Percentiles rank a stretch among this genome's conserved stretches.
Conservation (phyloP, 2,888 invertebrate species). For the Craniophora ligustri region DNA sequence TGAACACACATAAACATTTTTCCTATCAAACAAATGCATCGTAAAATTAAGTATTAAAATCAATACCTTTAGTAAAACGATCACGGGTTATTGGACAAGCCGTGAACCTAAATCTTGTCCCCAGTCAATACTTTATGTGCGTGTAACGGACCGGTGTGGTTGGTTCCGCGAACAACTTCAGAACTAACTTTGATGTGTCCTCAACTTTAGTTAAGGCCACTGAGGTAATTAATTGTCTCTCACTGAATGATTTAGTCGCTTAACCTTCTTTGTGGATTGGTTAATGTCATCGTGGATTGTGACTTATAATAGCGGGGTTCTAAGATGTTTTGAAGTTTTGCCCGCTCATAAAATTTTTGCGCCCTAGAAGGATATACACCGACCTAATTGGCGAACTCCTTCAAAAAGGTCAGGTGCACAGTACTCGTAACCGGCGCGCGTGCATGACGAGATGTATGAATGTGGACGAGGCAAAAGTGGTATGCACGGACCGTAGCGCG, state of each 20-base stretch:
- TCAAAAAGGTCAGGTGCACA: no score
- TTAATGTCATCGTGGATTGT: not conserved
- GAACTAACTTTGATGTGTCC: constrained; percentile 25
- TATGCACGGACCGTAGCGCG: no score
- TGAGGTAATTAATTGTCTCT: constrained; percentile 48
- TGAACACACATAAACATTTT: no score
- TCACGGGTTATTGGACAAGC: constrained; percentile 49
- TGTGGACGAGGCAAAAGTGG: no score
- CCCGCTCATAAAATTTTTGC: no score
- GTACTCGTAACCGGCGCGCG: no score
- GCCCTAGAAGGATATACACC: no score
- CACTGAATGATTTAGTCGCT: constrained; percentile 13
- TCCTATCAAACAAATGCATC: no score
- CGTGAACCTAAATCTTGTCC: constrained; percentile 58
- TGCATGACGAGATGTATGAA: no score
- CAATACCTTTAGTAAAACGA: constrained; percentile 46
- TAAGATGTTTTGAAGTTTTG: no score
- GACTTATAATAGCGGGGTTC: not conserved
- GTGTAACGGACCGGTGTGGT: constrained; percentile 59
- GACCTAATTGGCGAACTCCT: no score
- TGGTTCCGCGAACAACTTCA: constrained; percentile 56
- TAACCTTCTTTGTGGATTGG: not conserved
- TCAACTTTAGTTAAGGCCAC: constrained; percentile 31
- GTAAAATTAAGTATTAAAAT: no score
- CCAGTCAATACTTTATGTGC: constrained; percentile 77